Evolutionary conservation across 2,113 vertebrate genomes (phyloP), one percentile per base, ranked within the genome.

Genomic region (Vulpes vulpes): DNA sequence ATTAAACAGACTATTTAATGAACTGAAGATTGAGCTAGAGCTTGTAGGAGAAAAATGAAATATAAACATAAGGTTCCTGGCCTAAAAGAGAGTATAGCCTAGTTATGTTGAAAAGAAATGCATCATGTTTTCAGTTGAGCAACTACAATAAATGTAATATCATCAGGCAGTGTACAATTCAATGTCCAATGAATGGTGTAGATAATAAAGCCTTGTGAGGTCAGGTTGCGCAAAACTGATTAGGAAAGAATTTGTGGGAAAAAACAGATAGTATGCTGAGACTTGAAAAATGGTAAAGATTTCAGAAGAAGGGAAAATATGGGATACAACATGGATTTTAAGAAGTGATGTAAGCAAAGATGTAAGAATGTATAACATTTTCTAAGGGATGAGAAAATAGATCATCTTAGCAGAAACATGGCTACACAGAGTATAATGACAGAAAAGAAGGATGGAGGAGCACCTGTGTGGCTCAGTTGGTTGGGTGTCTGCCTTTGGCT

Each of bases 11-110:
- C 62, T 53, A 73, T 53, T 69, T 62, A 90, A 27, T 67, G 49
- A 94, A 93, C 43, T 94, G 78, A 97, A 94, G 30, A 84, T 51
- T 89, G 57, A 85, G 38, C 59, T 86, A 73, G n/a, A 69, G 23
- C 14, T 73, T 80, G 0, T 38, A 82, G 38, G 32, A 94, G 53
- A 78, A 86, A 96, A 95, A 90, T 14, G 51, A 92, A 89, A 60
- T 83, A 88, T 53, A 35, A 93, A 62, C 16, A n/a, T n/a, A 80
- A 94, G 25, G 43, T 76, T 90, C 38, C 53, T 74, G 23, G 38
- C 53, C 85, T 91, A n/a, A 51, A 67, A 55, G 69, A 91, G 15
- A 76, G 20, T 59, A 67, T 7, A 87, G 38, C 55, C 27, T 95
- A 85, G 51, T 51, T 57, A 60, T 27, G 35, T 2, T 73, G 17